Percentiles rank a stretch among this genome's conserved stretches.
These are phyloP conservation scores for Crotalus tigris DNA, from an alignment of 2,113 vertebrate genomes.

Conservation along the genomic window DNA sequence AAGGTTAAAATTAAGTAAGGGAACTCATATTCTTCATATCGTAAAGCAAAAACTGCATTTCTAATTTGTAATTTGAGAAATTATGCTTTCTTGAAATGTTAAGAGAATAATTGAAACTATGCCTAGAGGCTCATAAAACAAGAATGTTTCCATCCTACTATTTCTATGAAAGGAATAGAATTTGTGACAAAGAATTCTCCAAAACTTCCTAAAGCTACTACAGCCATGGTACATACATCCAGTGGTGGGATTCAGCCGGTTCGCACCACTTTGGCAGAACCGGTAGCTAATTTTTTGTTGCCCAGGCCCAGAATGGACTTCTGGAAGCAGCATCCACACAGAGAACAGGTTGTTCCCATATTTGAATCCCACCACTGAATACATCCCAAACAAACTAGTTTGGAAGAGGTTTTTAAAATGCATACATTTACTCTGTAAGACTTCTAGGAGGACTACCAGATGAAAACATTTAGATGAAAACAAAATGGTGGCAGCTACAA, in stretches of 20 bases:
- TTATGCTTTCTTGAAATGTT: neutral
- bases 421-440: neutral
- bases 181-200: neutral
- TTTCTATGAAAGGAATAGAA: neutral
- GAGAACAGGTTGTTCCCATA: too few relatives aligned
- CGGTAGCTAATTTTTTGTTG: too few relatives aligned
- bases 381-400: neutral
- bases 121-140: neutral
- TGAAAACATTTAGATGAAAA: neutral
- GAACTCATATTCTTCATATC: neutral
- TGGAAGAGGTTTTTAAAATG: neutral
- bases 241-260: too few relatives aligned
- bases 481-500: neutral
- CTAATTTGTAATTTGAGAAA: neutral
- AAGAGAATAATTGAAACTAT: neutral
- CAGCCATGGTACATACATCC: neutral
- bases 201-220: neutral
- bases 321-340: too few relatives aligned
- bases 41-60: neutral
- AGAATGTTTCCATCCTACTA: neutral
- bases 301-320: too few relatives aligned
- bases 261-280: too few relatives aligned
- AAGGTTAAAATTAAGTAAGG: neutral
- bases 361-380: too few relatives aligned
- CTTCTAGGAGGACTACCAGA: neutral